Evolutionary conservation across 2,113 vertebrate species (phyloP), one percentile per base, ranked within the genome.

Genomic region (Pipra filicauda): DNA sequence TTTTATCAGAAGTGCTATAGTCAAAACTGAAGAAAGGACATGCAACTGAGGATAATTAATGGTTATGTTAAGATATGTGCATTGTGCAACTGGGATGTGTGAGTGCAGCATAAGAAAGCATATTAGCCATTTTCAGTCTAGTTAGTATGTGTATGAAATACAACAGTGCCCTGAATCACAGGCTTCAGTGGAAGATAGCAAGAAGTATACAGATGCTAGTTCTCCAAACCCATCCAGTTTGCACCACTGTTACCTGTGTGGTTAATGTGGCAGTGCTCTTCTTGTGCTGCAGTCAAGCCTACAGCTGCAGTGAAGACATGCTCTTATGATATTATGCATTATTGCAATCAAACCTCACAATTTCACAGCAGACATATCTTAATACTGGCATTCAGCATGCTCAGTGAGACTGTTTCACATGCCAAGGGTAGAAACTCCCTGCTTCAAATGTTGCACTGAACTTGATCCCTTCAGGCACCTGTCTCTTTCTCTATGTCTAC

Each of bases 221-320:
- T 70, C 44, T 57, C 59, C 11, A 7, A 86, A 70, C 4, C 8
- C 31, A 30, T 41, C 12, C 33, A 1, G 1, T 69, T 48, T 61
- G 13, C 30, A 12, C 3, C 0, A 0, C 28, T 39, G 20, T 58
- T 54, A 39, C 2, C 23, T 8, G 9, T 12, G 41, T 1, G 1
- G 49, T 15, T 33, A 28, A 19, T 1, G 19, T 46, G 44, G 22
- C 11, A 19, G 1, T 3, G 11, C 26, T 74, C 31, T 55, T 57
- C 37, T 39, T 7, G 2, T 5, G 8, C 54, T 37, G 16, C 24
- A 39, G 12, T 6, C 27, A 26, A 8, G 26, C 16, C 39, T 44
- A 39, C 62, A 76, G 49, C 19, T 26, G 31, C 41, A 52, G 35
- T 7, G 6, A 39, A 48, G 49, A 24, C 12, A 16, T 2, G 4